Evolutionary conservation across 1,140 invertebrate species (phyloP), one percentile per base, ranked within the genome.

Genomic region (Eriosoma lanigerum): DNA sequence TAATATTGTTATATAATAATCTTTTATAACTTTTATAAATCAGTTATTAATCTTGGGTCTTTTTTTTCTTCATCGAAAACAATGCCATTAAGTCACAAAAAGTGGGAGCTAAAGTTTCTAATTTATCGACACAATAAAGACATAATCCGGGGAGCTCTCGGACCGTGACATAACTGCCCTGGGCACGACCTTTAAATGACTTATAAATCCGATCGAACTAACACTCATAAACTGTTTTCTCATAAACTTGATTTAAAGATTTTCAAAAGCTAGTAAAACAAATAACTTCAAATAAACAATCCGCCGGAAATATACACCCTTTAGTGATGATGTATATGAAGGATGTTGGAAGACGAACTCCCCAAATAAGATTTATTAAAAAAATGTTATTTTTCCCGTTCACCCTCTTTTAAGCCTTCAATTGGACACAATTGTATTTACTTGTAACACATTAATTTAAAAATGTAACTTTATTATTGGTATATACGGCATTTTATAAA

Each of bases 111-210:
- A 60, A 78, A 78, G 52, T 78, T 78, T 78, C 75, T 78, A 78
- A 78, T 78, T 78, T 78, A 78, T 78, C 75, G 75, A 62, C 75
- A 78, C 38, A 58, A 78, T 78, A 78, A 78, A 78, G 75, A 78
- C 75, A 62, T 78, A 60, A 78, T 78, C 72, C 72, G 52, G 72
- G n/a, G 54, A 26, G 38, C 56, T 38, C 38, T 38, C 75, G 56
- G n/a, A 58, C 54, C 75, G 44, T 78, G 38, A 78, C 75, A 78
- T 60, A 58, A 78, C 56, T 58, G 72, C 50, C 52, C 56, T 38
- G 54, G n/a, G 52, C 38, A 44, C 52, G 56, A 78, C 75, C 54
- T 60, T 78, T 78, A 78, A 78, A 78, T 78, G 52, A 48, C 54
- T 78, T 60, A 78, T 78, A 78, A 78, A 78, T 78, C 54, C 44